Evolutionary conservation across 2,888 invertebrate species (phyloP).

Genomic region (Molorchus minor): DNA sequence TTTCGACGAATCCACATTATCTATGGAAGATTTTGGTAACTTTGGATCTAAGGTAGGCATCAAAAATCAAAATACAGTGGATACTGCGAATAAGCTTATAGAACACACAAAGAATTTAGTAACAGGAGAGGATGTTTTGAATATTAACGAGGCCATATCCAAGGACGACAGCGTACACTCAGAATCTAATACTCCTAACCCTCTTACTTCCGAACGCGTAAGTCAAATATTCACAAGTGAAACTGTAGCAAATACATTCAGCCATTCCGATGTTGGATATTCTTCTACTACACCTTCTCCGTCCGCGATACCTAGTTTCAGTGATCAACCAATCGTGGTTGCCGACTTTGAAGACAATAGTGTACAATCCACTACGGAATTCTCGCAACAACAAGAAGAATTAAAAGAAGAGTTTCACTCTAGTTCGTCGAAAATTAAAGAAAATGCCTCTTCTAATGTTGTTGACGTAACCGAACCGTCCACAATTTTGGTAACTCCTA

Average conservation of each 20-base stretch:
- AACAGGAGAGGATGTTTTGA: conserved; percentile 70
- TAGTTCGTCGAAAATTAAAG: conserved; percentile 48
- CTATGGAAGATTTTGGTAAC: not conserved
- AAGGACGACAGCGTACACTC: conserved; percentile 31
- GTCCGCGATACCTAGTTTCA: conserved; percentile 43
- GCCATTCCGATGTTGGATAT: conserved; percentile 24
- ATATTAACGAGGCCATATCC: conserved; percentile 67
- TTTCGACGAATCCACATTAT: not conserved
- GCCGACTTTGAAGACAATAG: conserved; percentile 55
- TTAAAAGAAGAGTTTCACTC: conserved; percentile 34
- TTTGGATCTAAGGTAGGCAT: conserved; percentile 56
- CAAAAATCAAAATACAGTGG: conserved; percentile 35
- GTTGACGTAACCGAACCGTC: conserved; percentile 38
- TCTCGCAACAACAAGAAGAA: conserved; percentile 28
- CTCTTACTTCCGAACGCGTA: conserved; percentile 34
- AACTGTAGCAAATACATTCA: conserved; percentile 29
- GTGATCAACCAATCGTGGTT: conserved; percentile 59
- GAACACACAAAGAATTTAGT: conserved; percentile 70
- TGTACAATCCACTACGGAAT: conserved; percentile 48
- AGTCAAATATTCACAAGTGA: conserved; percentile 1
- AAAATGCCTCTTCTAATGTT: conserved; percentile 39
- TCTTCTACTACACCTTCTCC: conserved; percentile 38
- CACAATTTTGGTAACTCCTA: conserved; percentile 66
- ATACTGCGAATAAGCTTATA: conserved; percentile 64
- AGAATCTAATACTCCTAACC: conserved; percentile 41